Conservation (phyloP, 92 coral and sea anemone species). For the Parazoanthus swiftii region DNA sequence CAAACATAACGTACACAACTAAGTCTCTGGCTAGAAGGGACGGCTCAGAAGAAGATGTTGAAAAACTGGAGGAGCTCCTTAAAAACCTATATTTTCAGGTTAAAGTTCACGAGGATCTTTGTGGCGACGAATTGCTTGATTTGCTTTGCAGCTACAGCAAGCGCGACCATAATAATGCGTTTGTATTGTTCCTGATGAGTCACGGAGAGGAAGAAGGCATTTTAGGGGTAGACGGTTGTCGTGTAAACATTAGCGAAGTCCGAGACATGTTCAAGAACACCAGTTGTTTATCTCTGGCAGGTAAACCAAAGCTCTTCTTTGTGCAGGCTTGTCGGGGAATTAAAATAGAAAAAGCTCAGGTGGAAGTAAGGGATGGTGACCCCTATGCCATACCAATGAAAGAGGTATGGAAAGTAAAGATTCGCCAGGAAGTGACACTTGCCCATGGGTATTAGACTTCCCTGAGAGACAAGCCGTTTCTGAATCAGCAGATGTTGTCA, state of each 20-base stretch:
- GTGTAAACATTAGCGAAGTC: constrained; percentile 16
- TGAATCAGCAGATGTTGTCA: constrained; percentile 71
- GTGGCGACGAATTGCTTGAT: constrained; percentile 24
- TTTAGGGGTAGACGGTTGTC: constrained; percentile 61
- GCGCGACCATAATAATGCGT: constrained; percentile 64
- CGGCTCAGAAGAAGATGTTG: constrained; percentile 65
- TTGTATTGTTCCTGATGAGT: constrained; percentile 83
- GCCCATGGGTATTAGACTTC: no score
- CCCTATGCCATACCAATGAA: constrained; percentile 7
- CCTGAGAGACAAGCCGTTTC: constrained; percentile 33
- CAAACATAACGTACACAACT: no score
- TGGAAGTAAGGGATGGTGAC: constrained; percentile 43
- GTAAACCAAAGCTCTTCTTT: constrained; percentile 78
- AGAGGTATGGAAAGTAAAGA: no score
- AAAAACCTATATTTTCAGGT: constrained; percentile 58
- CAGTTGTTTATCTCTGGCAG: constrained; percentile 50
- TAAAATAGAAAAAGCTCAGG: constrained; percentile 39
- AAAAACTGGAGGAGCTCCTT: constrained; percentile 51
- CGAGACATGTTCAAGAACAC: constrained; percentile 47
- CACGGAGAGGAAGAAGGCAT: constrained; percentile 69
- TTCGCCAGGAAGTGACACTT: no score
- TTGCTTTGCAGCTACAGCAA: constrained; percentile 29
- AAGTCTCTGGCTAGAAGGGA: constrained; percentile 36
- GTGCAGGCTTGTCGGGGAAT: constrained; percentile 83
- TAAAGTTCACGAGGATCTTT: constrained; percentile 7